These are phyloP conservation scores for Lepidotrigona ventralis DNA, from an alignment of 1,140 invertebrate species.

Conservation along the genomic window DNA sequence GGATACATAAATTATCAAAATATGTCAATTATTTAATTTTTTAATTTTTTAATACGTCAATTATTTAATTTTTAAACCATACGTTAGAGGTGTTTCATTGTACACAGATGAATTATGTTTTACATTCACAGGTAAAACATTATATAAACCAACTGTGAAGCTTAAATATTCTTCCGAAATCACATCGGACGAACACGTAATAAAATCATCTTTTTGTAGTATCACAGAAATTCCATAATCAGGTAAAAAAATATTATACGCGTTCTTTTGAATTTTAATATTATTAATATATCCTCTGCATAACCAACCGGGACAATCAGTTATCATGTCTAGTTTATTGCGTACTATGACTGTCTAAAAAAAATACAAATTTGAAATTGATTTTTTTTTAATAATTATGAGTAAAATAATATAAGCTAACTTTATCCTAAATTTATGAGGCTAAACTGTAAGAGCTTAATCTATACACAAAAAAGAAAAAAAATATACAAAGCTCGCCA, in stretches of 20 bases:
- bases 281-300: conserved; percentile 64
- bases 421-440: neutral
- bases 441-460: no score
- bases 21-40: conserved; percentile 2
- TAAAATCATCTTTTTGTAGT: conserved; percentile 58
- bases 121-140: conserved; percentile 64
- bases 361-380: neutral
- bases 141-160: conserved; percentile 62
- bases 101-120: conserved; percentile 26
- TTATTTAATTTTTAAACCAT: conserved; percentile 32
- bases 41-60: conserved; percentile 16
- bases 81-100: conserved; percentile 33
- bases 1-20: neutral
- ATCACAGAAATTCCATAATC: conserved; percentile 68
- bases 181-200: conserved; percentile 38
- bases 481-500: no score
- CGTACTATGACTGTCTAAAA: conserved; percentile 59
- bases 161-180: conserved; percentile 64
- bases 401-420: conserved; percentile 2
- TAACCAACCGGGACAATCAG: conserved; percentile 63
- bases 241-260: conserved; percentile 66
- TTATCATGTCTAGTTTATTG: conserved; percentile 36
- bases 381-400: neutral
- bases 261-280: conserved; percentile 15
- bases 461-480: no score